Base-by-base conservation (phyloP, 2,113 vertebrate species). In the Coptodon rendalli region DNA sequence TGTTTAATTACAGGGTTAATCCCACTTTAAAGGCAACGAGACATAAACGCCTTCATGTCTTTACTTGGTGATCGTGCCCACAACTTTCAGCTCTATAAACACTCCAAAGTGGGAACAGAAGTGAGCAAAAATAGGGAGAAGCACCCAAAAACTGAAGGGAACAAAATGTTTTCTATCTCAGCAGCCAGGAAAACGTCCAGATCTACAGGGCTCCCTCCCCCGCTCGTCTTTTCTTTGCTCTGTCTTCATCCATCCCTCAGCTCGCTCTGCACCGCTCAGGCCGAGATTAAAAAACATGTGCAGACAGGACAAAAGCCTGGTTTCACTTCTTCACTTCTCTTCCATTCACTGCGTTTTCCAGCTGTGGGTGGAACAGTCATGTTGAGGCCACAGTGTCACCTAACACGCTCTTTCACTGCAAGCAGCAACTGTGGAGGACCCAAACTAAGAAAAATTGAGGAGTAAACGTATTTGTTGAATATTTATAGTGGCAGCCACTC, bases 111-210 rank as follows among this genome's bases (percentile, higher is more conserved):
- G 68, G 9, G 56, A 91, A 48, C 40, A 79, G 24, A 86, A 59
- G 43, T 4, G 56, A 78, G 9, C 17, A 86, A 85, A 86, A 85
- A 84, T 6, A 48, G 14, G 34, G 48, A 71, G 11, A 80, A 83
- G 84, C 43, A 83, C 90, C 78, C 86, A 13, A 85, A 76, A 91
- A 87, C 31, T 5, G 19, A 16, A 13, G 48, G 61, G 89, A 56
- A 92, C 80, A 92, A 53, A 89, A 86, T 88, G 87, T 91, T 80
- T 52, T 66, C 85, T 2, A 87, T 83, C 52, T 84, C 17, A 80
- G 90, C 53, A 2, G 4, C 84, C 78, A 87, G 89, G 88, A 92
- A 48, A 76, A 5, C 0, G 1, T 83, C 85, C 91, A 87, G 66
- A 27, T 59, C 81, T 17, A 61, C 40, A 59, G 10, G 17, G 3